Conservation (phyloP, 92 coral and sea anemone species). For the Siderastrea radians region DNA sequence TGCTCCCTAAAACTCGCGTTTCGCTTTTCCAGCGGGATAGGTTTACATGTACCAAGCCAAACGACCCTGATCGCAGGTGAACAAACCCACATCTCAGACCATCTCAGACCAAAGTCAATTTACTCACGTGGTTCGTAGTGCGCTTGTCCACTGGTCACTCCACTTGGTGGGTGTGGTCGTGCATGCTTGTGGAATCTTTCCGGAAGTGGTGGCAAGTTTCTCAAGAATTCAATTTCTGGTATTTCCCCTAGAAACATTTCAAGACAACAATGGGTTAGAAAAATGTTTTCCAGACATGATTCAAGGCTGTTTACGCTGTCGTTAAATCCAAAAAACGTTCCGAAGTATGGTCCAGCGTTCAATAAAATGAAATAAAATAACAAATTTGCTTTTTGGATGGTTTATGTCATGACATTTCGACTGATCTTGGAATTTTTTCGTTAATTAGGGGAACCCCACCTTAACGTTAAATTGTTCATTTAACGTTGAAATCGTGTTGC, state of each 20-base stretch:
- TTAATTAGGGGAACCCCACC: too few relatives aligned
- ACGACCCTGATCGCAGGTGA: too few relatives aligned
- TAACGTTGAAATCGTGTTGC: too few relatives aligned
- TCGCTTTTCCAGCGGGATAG: too few relatives aligned
- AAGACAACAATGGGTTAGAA: not conserved
- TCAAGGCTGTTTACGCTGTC: not conserved
- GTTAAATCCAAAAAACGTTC: too few relatives aligned
- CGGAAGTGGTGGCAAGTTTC: slow-evolving; percentile 70
- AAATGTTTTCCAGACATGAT: not conserved
- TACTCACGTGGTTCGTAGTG: slow-evolving; percentile 72
- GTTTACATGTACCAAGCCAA: too few relatives aligned
- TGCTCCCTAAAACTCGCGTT: too few relatives aligned
- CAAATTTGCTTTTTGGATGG: too few relatives aligned
- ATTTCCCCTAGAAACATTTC: slow-evolving; percentile 50
- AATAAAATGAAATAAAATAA: not conserved
- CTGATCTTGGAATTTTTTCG: too few relatives aligned
- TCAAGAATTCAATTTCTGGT: slow-evolving; percentile 63
- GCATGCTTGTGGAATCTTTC: slow-evolving; percentile 43
- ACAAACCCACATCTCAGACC: too few relatives aligned
- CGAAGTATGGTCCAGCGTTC: not conserved
- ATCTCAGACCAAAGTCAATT: not conserved
- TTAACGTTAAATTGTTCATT: too few relatives aligned
- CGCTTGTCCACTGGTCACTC: slow-evolving; percentile 63
- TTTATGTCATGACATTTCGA: too few relatives aligned
- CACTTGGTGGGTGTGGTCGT: slow-evolving; percentile 47